A percentile compares a stretch with the other conserved stretches of the same genome.
These are phyloP conservation scores for Pseudobourletiella spinata DNA, from an alignment of 1,140 invertebrate species.

Conservation along the genomic window DNA sequence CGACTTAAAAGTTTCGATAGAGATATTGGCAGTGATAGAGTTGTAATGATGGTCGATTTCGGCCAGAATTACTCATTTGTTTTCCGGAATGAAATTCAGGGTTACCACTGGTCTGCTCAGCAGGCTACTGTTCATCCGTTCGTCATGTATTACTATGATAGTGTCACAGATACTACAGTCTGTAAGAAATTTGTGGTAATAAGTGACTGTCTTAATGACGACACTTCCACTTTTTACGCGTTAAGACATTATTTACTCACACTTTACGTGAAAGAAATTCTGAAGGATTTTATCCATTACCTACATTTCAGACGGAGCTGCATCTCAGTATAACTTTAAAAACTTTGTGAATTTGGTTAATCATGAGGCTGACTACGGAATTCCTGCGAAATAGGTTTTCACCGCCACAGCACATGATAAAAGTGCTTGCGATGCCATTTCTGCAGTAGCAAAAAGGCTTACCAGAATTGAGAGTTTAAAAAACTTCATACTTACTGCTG, in stretches of 20 bases:
- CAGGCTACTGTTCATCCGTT: constrained; percentile 34
- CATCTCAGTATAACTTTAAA: constrained; percentile 34
- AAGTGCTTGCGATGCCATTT: constrained; percentile 35
- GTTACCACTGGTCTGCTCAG: constrained; percentile 23
- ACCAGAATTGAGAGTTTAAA: not conserved
- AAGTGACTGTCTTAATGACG: not conserved
- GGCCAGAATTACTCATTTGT: constrained; percentile 33
- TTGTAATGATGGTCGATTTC: constrained; percentile 30
- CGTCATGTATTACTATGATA: constrained; percentile 12
- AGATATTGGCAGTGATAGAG: not conserved
- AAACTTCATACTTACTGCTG: too few species aligned
- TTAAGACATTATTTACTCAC: too few species aligned
- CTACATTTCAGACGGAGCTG: constrained; percentile 28
- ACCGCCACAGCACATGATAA: constrained; percentile 35
- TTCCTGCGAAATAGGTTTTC: constrained; percentile 35
- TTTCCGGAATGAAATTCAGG: constrained; percentile 30
- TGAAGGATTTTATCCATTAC: not conserved
- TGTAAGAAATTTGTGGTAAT: not conserved
- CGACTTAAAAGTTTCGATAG: not conserved
- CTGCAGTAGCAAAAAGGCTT: constrained; percentile 26
- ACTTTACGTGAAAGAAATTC: not conserved
- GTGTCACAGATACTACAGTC: not conserved
- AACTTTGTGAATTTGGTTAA: constrained; percentile 34
- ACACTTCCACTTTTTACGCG: not conserved
- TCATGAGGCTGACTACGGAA: constrained; percentile 31